Base-by-base conservation (phyloP, 2,888 invertebrate genomes). In the Volucella zonaria region DNA sequence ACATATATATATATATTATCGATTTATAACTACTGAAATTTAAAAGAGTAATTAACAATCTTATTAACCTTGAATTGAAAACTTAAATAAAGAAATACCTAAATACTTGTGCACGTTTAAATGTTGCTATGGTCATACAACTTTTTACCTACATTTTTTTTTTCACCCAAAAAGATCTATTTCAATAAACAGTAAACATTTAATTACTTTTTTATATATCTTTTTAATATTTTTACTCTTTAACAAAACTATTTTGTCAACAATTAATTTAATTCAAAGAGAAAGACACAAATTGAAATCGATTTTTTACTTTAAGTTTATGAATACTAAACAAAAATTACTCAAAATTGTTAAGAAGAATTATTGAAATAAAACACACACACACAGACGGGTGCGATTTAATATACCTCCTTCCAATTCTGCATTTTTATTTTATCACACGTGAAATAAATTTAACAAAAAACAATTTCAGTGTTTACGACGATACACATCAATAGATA, bases 391-490 rank as follows among this genome's bases (percentile, higher is more conserved):
- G 68, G 86, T 86, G 86, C 86, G 73, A 78, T 78, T 75, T 88
- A 89, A 90, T 89, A 90, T 91, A 91, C 91, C 91, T 91, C 91
- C 90, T 91, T 91, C 91, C 91, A 91, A 89, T 91, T 91, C 91
- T 91, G 91, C 91, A 88, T 89, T 87, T 87, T 61, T 77, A 51
- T 70, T 56, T 70, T 75, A 82, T 73, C 78, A 82, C 67, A 81
- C 76, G 78, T 86, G 87, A 83, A 87, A 75, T 71, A 86, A 87
- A 82, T 82, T 79, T 67, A 77, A 78, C 81, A 66, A 59, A 85
- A 73, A 47, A 77, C 51, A 40, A 73, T 77, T 85, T 59, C 80
- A 81, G 71, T 85, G 67, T 77, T 81, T 77, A 71, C 62, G n/a
- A 56, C 75, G 52, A 61, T 59, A 81, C 45, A 59, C 61, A 61